A percentile compares a stretch with the other conserved stretches of the same genome.
These are phyloP conservation scores for Cercocebus atys DNA, from an alignment of 2,113 vertebrate species.

Conservation along the genomic window DNA sequence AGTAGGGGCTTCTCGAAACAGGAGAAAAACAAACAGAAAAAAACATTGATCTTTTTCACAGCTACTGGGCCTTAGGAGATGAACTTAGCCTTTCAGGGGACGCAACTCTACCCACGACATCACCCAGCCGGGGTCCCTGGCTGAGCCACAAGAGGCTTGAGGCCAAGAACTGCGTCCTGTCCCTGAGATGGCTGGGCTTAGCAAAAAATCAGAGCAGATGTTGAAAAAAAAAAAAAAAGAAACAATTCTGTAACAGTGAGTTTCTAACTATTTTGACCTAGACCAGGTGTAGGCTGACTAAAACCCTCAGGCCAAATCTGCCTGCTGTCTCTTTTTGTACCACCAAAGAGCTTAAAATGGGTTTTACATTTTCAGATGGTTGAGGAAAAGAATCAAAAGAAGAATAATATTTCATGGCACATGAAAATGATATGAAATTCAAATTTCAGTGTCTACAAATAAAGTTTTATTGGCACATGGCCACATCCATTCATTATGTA, in stretches of 20 bases:
- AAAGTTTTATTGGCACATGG: neutral
- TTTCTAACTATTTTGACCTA: neutral
- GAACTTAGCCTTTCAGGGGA: neutral
- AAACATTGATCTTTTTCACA: neutral
- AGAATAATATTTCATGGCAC: neutral
- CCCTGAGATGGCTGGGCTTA: conserved; percentile 58
- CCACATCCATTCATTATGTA: neutral
- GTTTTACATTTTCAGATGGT: neutral
- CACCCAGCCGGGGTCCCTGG: neutral
- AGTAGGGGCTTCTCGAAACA: neutral
- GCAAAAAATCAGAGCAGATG: conserved; percentile 62
- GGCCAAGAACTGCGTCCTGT: conserved; percentile 37
- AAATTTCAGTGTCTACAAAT: neutral
- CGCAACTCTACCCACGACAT: neutral
- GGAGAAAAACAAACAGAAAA: neutral
- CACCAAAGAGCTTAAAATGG: neutral
- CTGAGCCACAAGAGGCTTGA: neutral
- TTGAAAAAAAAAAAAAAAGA: too few species aligned
- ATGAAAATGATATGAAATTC: neutral
- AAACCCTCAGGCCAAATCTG: neutral
- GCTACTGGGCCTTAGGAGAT: neutral
- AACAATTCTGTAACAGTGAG: neutral
- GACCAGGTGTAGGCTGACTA: neutral
- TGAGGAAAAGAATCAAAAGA: neutral
- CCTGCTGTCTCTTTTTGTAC: neutral